A percentile compares a stretch with the other conserved stretches of the same genome.
These are phyloP conservation scores for Rhopalosiphum maidis DNA, from an alignment of 1,140 invertebrate species.

Conservation along the genomic window DNA sequence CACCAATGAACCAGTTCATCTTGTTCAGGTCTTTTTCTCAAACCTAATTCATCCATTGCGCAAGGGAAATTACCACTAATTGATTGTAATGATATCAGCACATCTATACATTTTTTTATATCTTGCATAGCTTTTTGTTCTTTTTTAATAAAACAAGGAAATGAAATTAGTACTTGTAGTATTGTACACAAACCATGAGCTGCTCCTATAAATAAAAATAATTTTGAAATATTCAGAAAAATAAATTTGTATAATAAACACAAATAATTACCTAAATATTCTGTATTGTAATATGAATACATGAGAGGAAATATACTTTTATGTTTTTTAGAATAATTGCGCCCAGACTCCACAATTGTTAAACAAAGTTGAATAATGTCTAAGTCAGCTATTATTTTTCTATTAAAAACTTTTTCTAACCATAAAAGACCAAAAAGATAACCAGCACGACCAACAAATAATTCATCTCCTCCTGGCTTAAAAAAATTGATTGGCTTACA, in stretches of 20 bases:
- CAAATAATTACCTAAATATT: slow-evolving; percentile 72
- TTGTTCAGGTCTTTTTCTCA: slow-evolving; percentile 62
- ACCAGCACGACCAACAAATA: slow-evolving; percentile 82
- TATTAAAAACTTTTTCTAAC: slow-evolving; percentile 70
- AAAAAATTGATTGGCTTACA: slow-evolving; percentile 66
- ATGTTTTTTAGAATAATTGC: slow-evolving; percentile 69
- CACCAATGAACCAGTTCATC: slow-evolving; percentile 85
- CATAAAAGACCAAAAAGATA: slow-evolving; percentile 78
- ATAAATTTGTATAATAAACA: not conserved
- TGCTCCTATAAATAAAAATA: slow-evolving; percentile 67
- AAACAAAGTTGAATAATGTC: slow-evolving; percentile 72
- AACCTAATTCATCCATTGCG: slow-evolving; percentile 73
- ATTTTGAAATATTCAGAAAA: not conserved
- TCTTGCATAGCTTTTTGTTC: slow-evolving; percentile 66
- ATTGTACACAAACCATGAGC: slow-evolving; percentile 79
- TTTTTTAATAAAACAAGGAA: slow-evolving; percentile 70
- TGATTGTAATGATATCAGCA: slow-evolving; percentile 71
- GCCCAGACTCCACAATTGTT: slow-evolving; percentile 74
- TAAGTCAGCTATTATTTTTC: slow-evolving; percentile 65
- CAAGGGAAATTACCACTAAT: slow-evolving; percentile 79
- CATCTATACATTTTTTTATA: slow-evolving; percentile 69
- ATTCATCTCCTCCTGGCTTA: slow-evolving; percentile 79
- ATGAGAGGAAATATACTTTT: slow-evolving; percentile 75
- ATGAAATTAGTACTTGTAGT: slow-evolving; percentile 70
- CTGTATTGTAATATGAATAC: slow-evolving; percentile 85